Evolutionary conservation across 2,797 vertebrate genomes (phyloP).

Genomic region (Pangasius sanitwongsei): DNA sequence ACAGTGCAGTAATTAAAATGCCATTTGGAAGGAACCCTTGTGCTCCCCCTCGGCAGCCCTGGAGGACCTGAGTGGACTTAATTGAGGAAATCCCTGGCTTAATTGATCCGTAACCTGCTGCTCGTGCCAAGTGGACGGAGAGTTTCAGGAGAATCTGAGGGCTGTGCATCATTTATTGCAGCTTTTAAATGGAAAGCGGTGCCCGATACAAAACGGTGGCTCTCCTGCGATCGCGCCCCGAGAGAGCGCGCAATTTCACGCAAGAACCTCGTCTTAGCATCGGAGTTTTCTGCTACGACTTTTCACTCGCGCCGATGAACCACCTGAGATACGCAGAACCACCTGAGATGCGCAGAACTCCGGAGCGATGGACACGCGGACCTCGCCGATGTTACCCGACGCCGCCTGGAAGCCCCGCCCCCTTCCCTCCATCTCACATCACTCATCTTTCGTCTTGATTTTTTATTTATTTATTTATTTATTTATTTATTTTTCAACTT

Average conservation of each 20-base stretch:
- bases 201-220: background rate
- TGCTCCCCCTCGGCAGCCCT: constrained; percentile 46
- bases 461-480: no score
- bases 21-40: constrained; percentile 55
- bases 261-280: background rate
- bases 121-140: constrained; percentile 46
- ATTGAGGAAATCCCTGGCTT: constrained; percentile 59
- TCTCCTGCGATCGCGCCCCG: background rate
- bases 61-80: constrained; percentile 54
- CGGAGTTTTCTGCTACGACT: background rate
- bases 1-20: constrained; percentile 59
- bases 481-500: background rate
- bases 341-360: background rate
- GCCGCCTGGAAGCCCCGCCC: background rate
- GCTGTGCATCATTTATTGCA: background rate
- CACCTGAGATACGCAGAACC: background rate
- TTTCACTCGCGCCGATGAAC: accelerated
- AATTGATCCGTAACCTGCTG: constrained; percentile 60
- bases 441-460: background rate
- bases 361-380: background rate
- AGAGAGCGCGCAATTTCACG: background rate
- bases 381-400: background rate
- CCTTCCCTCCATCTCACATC: no score
- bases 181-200: background rate
- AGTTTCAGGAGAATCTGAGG: constrained; percentile 10